These are phyloP conservation scores for Danaus melanippus DNA, from an alignment of 1,140 invertebrate species.

Conservation along the genomic window DNA sequence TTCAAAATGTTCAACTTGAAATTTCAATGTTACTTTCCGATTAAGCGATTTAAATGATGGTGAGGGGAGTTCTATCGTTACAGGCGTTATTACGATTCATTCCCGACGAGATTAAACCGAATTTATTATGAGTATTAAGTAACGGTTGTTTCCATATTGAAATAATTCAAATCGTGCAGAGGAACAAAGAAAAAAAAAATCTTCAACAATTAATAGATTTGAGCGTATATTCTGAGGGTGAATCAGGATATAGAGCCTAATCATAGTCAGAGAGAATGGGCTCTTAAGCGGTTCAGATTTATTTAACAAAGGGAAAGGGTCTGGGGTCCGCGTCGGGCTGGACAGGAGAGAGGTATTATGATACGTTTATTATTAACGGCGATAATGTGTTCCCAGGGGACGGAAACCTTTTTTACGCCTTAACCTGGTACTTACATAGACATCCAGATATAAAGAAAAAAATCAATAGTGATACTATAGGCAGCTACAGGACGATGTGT, in stretches of 20 bases:
- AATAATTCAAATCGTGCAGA: too few species aligned
- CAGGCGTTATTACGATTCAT: too few species aligned
- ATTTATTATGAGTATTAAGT: not conserved
- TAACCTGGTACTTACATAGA: too few species aligned
- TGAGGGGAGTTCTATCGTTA: too few species aligned
- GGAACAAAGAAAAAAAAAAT: too few species aligned
- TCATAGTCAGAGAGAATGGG: slow-evolving; percentile 18
- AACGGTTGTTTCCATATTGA: too few species aligned
- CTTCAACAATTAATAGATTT: too few species aligned
- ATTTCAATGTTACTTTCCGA: slow-evolving; percentile 4
- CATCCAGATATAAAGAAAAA: too few species aligned
- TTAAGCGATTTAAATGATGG: slow-evolving; percentile 1
- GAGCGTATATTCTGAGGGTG: not conserved
- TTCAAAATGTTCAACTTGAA: slow-evolving; percentile 10
- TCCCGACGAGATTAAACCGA: slow-evolving; percentile 1
- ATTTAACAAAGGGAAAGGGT: slow-evolving; percentile 15
- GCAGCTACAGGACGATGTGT: slow-evolving; percentile 9
- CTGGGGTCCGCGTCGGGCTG: slow-evolving; percentile 5
- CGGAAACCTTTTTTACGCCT: too few species aligned
- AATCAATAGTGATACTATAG: not conserved
- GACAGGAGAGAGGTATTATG: slow-evolving; percentile 27
- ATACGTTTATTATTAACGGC: slow-evolving; percentile 33
- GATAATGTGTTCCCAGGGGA: not conserved
- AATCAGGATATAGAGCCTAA: slow-evolving; percentile 14
- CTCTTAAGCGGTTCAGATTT: slow-evolving; percentile 16